phyloP scores from a whole-genome alignment of 2,888 invertebrate species.

The Chymomyza procnemis region DNA sequence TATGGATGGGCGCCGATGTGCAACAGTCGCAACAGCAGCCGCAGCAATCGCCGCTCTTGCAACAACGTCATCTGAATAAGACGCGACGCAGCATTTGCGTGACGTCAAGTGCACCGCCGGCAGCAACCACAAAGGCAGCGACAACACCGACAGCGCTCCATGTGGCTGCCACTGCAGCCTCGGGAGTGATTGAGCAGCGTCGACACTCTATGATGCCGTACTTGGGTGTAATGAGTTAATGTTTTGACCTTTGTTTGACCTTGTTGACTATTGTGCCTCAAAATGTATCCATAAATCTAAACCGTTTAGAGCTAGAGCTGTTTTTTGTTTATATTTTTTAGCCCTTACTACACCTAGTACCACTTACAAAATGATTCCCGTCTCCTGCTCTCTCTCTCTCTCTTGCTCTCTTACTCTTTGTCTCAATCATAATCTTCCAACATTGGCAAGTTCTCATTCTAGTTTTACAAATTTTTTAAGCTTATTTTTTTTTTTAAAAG shows the following conservation, averaged over 20 bases:
- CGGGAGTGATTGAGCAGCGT: constrained; percentile 60
- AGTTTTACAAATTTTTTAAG: constrained; percentile 42
- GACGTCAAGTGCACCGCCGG: constrained; percentile 72
- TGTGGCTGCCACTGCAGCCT: constrained; percentile 43
- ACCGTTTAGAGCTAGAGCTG: constrained; percentile 35
- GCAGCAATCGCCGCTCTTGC: constrained; percentile 12
- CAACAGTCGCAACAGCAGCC: constrained; percentile 42
- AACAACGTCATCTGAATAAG: constrained; percentile 49
- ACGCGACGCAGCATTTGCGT: constrained; percentile 75
- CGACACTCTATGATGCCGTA: constrained; percentile 78
- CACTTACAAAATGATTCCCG: constrained; percentile 41
- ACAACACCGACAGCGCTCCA: constrained; percentile 61
- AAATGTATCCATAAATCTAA: not conserved
- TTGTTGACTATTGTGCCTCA: not conserved
- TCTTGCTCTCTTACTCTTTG: constrained; percentile 39
- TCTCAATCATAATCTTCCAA: constrained; percentile 22
- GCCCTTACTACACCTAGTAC: constrained; percentile 46
- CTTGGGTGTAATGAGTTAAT: constrained; percentile 76
- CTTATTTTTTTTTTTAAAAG: not conserved
- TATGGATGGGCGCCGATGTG: constrained; percentile 76
- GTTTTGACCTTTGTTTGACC: not conserved
- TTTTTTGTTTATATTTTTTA: no score
- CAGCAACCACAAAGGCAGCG: constrained; percentile 54
- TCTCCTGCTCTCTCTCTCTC: constrained; percentile 35
- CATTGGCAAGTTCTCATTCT: constrained; percentile 64